Evolutionary conservation across 2,113 vertebrate species (phyloP).

Genomic region (Xenotilapia leptura): DNA sequence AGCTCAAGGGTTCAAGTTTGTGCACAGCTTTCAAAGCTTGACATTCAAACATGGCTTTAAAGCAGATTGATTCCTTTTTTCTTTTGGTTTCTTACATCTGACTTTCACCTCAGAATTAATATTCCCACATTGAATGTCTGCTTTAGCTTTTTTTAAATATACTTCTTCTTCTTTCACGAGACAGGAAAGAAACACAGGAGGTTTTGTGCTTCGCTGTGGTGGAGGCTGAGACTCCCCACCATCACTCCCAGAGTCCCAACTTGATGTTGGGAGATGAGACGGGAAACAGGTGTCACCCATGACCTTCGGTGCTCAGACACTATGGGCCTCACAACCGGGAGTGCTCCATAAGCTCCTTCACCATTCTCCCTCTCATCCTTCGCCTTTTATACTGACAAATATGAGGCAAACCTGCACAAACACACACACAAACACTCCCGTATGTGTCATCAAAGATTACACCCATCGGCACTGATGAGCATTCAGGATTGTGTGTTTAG

Average conservation of each 20-base stretch:
- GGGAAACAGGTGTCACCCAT: slow-evolving; percentile 74
- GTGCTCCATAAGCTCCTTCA: background rate
- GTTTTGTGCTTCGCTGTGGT: slow-evolving; percentile 42
- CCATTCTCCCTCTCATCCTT: background rate
- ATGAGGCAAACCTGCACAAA: slow-evolving; percentile 11
- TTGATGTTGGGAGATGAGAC: slow-evolving; percentile 66
- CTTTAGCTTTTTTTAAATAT: background rate
- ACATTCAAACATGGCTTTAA: slow-evolving; percentile 12
- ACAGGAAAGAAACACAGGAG: slow-evolving; percentile 60
- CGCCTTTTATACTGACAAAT: background rate
- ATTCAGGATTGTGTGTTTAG: slow-evolving; percentile 1
- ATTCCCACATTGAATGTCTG: slow-evolving; percentile 15
- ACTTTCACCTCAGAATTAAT: slow-evolving; percentile 45
- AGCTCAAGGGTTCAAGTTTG: background rate
- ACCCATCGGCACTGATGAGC: background rate
- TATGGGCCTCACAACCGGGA: slow-evolving; percentile 31
- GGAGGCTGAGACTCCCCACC: slow-evolving; percentile 12
- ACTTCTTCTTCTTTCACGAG: background rate
- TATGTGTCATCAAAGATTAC: slow-evolving; percentile 38
- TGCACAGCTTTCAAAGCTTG: background rate
- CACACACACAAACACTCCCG: background rate
- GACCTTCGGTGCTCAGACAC: slow-evolving; percentile 60
- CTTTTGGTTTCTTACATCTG: background rate
- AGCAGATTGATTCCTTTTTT: background rate
- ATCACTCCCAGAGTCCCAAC: slow-evolving; percentile 20